Base-by-base conservation (phyloP, 2,113 vertebrate species). In the Apteryx mantelli region DNA sequence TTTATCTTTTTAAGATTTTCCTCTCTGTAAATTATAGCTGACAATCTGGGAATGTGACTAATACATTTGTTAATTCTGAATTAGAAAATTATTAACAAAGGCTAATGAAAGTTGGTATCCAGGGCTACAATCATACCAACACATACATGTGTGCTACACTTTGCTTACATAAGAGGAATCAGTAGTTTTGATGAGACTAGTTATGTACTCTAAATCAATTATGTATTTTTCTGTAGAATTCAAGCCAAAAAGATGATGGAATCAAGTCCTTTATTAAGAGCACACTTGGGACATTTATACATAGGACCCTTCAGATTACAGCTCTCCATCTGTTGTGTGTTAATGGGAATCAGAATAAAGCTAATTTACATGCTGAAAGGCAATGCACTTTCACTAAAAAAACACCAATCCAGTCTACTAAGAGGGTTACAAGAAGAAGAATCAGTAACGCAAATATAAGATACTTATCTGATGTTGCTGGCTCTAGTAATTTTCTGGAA, bases 381-480 rank as follows among this genome's bases (percentile, higher is more conserved):
- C 93, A 95, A 93, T 36, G 56, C 71, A 97, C 94, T 97, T 97
- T 97, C 94, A 95, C 94, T 94, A 93, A 95, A 97, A 97, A 96
- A 81, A 36, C 71, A 93, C 82, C 95, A 95, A 97, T 88, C 74
- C 84, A 85, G 74, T n/a, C 89, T 66, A 73, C 74, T 96, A 92
- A 95, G 89, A 86, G 0, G 8, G 84, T 83, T 95, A 95, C 44
- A 1, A 74, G 77, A 76, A 81, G 68, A 86, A 81, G 70, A 82
- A 53, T 44, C 13, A 3, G 46, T 75, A 91, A 96, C 86, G 82
- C 68, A 90, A 86, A 95, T 93, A 78, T 77, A 96, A 95, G 87
- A 60, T 75, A 81, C 93, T 97, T 97, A 96, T 40, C 94, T 93
- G 79, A 26, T 68, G 26, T 77, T 77, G 13, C 68, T 68, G 44